A percentile compares a stretch with the other conserved stretches of the same genome.
These are phyloP conservation scores for Acanthurus lineatus DNA, from an alignment of 2,797 vertebrate genomes.

Conservation along the genomic window DNA sequence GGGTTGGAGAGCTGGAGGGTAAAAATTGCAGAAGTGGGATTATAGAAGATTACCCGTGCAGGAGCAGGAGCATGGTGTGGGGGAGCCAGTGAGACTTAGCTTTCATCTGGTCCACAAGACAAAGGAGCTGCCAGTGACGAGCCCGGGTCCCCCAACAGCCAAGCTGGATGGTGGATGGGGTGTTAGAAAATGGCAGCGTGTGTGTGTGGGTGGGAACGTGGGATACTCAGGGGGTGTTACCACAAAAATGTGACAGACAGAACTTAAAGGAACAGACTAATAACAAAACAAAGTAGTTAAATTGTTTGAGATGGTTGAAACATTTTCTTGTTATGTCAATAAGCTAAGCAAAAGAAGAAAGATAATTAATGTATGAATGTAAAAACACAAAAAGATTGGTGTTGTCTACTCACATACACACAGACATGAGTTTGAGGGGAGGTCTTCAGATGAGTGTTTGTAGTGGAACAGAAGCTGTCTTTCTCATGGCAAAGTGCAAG, in stretches of 20 bases:
- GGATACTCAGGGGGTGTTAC: neutral
- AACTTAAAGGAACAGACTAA: neutral
- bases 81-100: slow-evolving; percentile 58
- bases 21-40: slow-evolving; percentile 76
- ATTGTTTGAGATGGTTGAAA: neutral
- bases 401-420: slow-evolving; percentile 26
- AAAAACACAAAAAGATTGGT: slow-evolving; percentile 36
- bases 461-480: slow-evolving; percentile 63
- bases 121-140: slow-evolving; percentile 75
- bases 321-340: neutral
- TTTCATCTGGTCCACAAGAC: slow-evolving; percentile 76
- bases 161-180: slow-evolving; percentile 50
- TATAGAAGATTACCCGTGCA: slow-evolving; percentile 78
- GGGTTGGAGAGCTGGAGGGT: slow-evolving; percentile 55
- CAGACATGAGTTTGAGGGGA: slow-evolving; percentile 59
- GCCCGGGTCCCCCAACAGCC: slow-evolving; percentile 43
- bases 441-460: slow-evolving; percentile 69
- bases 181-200: slow-evolving; percentile 31
- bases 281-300: neutral
- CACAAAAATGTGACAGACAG: neutral
- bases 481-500: slow-evolving; percentile 49
- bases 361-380: neutral
- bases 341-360: neutral
- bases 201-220: neutral
- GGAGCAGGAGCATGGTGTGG: slow-evolving; percentile 74